Base-by-base conservation (phyloP, 2,113 vertebrate species). In the Rhinichthys klamathensis region DNA sequence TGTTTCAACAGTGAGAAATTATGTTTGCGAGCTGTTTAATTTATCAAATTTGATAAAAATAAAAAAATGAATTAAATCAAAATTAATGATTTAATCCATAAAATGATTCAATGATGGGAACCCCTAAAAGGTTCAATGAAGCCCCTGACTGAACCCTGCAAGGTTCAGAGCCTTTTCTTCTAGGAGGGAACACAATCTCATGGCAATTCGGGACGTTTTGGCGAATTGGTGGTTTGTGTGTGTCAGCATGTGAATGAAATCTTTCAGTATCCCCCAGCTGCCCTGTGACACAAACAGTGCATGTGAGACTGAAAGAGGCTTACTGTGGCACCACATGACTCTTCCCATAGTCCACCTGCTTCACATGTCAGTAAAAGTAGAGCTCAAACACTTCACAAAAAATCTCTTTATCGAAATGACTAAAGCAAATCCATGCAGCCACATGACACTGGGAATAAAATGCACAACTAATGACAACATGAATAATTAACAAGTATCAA, bases 231-330 rank as follows among this genome's bases (percentile, higher is more conserved):
- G 25, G 10, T 32, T 27, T 49, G n/a, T n/a, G 46, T 85, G 58
- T 60, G 51, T 83, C 56, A 25, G 18, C 18, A 15, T 84, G 41
- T 49, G 32, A 44, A 54, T 41, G 15, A 77, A 83, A 51, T 74
- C 12, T 46, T 82, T 73, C 41, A 30, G 79, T 86, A 46, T 80
- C 38, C 46, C 25, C 41, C 84, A 23, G 35, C 16, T 15, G 49
- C n/a, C 30, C 38, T 60, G 56, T 58, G 41, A 73, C 27, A 35
- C 80, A 77, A 32, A 76, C 23, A 80, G 60, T 89, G 84, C 91
- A 92, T 92, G 90, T 93, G 92, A 93, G 89, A 86, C 87, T 92
- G 90, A 93, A 91, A 89, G 86, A 88, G 92, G 92, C 94, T 94
- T 94, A 95, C 72, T 84, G 63, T 27, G 87, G 89, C 61, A 91